These are phyloP conservation scores for Pseudococcus longispinus DNA, from an alignment of 2,888 invertebrate genomes.

Conservation along the genomic window DNA sequence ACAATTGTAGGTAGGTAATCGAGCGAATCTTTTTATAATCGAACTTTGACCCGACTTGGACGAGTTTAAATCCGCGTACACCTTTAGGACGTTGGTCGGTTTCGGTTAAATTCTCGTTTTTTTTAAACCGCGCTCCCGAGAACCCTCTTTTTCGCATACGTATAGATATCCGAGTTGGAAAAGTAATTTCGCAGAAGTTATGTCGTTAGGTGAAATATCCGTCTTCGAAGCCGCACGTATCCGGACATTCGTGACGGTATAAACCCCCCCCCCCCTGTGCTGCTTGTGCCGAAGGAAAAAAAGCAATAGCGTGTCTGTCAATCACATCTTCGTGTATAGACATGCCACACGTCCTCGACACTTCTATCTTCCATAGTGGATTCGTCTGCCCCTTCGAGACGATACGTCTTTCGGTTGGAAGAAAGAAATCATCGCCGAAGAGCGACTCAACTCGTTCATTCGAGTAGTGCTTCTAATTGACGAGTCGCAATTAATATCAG, in stretches of 20 bases:
- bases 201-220: slow-evolving; percentile 1
- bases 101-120: not conserved
- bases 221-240: not conserved
- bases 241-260: not conserved
- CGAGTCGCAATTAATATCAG: not conserved
- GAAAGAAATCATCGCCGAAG: not conserved
- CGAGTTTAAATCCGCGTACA: not conserved
- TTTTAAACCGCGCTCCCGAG: not conserved
- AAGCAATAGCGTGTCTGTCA: slow-evolving; percentile 22
- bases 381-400: not conserved
- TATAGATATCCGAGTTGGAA: not conserved
- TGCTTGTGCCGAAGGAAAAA: not conserved
- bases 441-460: not conserved
- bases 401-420: not conserved
- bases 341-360: not conserved
- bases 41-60: not conserved
- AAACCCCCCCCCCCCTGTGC: not conserved
- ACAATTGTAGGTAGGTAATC: not conserved
- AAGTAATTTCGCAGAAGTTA: not conserved
- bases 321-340: not conserved
- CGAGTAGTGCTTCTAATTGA: not conserved
- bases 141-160: not conserved
- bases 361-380: not conserved
- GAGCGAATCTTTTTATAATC: slow-evolving; percentile 1
- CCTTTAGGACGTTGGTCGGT: not conserved